Base-by-base conservation (phyloP, 2,113 vertebrate species). In the Callospermophilus lateralis region DNA sequence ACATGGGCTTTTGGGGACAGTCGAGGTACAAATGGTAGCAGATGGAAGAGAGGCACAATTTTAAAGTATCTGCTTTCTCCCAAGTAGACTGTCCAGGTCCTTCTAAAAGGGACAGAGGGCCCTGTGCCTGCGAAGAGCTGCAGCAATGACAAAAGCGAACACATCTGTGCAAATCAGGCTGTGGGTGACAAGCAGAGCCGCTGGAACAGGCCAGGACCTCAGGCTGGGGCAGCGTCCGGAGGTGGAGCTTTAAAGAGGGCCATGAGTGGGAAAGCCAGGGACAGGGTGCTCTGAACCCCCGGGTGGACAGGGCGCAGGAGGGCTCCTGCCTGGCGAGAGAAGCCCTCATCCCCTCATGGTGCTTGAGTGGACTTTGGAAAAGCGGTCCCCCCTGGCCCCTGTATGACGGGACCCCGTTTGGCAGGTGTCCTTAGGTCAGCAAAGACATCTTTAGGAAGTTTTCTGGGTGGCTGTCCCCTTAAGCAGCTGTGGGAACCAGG, bases 111-210 rank as follows among this genome's bases (percentile, higher is more conserved):
- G 93, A 97, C 51, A 70, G 45, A 87, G 67, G 8, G 4, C 11
- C 37, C 76, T 12, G 37, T 61, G 26, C 24, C 17, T 42, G 68
- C 42, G 11, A 12, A 78, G 68, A 80, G 55, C 65, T 77, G 77
- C 7, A 58, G 74, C 48, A 26, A 45, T 13, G 28, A 94, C 0
- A 34, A 65, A 42, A n/a, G 48, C 12, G 15, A 78, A 72, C 0
- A 4, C 0, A 0, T 72, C 83, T 42, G 81, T 79, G 53, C 0
- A 0, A 95, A 17, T 45, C 53, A 58, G 93, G 91, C 63, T 24
- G 28, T 67, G 80, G 53, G 28, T 96, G 90, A 67, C 81, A 67
- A 97, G 91, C 86, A 94, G 89, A 78, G 78, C 53, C 15, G 11
- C 76, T 51, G 13, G 45, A 51, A 70, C 20, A 72, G 63, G 81